Percentiles rank a stretch among this genome's conserved stretches.
phyloP scores from a whole-genome alignment of 2,888 invertebrate species.

The Noctua fimbriata region DNA sequence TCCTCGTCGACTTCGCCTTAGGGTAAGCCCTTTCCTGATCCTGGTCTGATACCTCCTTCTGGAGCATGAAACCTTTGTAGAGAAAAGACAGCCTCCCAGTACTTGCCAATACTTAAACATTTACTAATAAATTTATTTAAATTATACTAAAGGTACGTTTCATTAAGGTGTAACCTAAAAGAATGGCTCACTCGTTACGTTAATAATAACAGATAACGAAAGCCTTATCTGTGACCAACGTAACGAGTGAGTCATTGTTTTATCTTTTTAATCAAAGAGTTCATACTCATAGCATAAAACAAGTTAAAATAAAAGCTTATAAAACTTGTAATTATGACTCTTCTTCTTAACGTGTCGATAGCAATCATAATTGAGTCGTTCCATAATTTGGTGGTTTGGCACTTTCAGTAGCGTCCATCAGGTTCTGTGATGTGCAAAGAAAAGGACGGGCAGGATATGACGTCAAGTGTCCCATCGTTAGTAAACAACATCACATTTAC shows the following conservation, averaged over 20 bases:
- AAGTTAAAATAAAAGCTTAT: too few relatives aligned
- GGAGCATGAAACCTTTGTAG: neutral
- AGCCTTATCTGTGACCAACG: constrained; percentile 15
- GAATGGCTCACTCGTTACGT: neutral
- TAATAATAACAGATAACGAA: neutral
- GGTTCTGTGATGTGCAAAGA: neutral
- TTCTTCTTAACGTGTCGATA: neutral
- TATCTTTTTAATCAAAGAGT: constrained; percentile 13
- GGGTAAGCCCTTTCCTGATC: neutral
- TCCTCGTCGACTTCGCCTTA: neutral
- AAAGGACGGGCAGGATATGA: neutral
- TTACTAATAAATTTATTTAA: neutral
- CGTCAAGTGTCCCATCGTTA: neutral
- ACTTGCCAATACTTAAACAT: neutral
- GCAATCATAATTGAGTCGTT: neutral
- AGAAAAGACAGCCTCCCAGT: neutral
- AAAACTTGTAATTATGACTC: neutral
- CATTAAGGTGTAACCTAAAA: neutral
- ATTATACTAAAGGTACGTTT: neutral
- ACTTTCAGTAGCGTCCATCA: neutral
- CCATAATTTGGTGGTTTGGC: neutral
- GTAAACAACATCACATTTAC: neutral
- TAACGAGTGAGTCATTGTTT: constrained; percentile 12
- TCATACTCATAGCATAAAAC: neutral
- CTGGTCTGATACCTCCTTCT: neutral